phyloP scores from a whole-genome alignment of 2,113 vertebrate species.

The Toxostoma redivivum region DNA sequence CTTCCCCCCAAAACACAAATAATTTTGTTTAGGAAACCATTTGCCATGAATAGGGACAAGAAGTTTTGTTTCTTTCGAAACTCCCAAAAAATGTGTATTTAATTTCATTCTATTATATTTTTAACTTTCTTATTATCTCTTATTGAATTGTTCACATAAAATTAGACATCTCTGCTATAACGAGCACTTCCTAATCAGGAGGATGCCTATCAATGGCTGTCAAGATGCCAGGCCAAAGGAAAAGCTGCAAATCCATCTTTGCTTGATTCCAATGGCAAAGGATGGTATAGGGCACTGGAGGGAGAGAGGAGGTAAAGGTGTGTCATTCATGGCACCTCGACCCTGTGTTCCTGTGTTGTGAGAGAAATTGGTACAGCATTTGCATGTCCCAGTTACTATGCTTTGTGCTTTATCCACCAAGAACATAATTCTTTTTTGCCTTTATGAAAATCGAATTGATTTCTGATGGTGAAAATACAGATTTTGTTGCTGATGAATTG shows the following conservation, averaged over 20 bases:
- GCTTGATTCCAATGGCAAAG: neutral
- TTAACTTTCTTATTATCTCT: neutral
- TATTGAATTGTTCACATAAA: neutral
- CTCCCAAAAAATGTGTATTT: neutral
- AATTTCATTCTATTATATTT: neutral
- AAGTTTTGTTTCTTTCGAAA: neutral
- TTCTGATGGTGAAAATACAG: neutral
- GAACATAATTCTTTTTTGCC: neutral
- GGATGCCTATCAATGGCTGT: neutral
- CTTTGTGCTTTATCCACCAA: neutral
- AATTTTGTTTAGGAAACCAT: neutral
- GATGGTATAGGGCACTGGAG: rapidly evolving
- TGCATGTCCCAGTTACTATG: neutral
- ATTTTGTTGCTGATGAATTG: neutral
- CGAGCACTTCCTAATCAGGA: neutral
- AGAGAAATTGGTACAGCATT: neutral
- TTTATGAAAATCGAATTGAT: slow-evolving; percentile 15
- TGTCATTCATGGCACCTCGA: neutral
- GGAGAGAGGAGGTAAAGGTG: neutral
- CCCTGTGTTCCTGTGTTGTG: neutral
- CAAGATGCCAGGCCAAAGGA: neutral
- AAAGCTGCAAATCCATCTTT: neutral
- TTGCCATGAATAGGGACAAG: neutral
- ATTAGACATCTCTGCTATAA: neutral
- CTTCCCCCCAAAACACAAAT: neutral